These are phyloP conservation scores for Hemibagrus guttatus DNA, from an alignment of 2,797 vertebrate species.

Conservation along the genomic window DNA sequence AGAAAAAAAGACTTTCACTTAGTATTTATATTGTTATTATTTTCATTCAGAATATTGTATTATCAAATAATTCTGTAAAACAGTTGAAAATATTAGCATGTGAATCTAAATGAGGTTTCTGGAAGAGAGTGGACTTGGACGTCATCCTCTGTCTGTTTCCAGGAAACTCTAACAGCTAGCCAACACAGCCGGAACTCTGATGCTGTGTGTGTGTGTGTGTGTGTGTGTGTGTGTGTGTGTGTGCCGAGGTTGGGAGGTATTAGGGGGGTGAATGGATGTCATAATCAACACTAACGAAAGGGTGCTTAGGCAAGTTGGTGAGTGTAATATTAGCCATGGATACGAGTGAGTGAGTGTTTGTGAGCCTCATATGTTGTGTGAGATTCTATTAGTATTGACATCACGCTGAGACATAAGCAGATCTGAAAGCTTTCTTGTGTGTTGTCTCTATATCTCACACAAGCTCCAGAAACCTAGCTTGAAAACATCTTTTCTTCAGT, in stretches of 20 bases:
- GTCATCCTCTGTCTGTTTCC: constrained; percentile 69
- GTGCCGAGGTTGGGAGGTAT: too few species aligned
- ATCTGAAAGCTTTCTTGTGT: constrained; percentile 13
- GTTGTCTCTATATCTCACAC: neutral
- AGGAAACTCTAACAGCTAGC: constrained; percentile 32
- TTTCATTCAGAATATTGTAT: neutral
- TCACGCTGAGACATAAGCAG: constrained; percentile 54
- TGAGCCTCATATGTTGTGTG: constrained; percentile 63
- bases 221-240: constrained; percentile 30
- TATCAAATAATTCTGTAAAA: neutral
- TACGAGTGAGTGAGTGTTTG: neutral
- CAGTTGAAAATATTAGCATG: neutral
- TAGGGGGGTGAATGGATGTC: neutral
- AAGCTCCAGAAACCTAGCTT: neutral
- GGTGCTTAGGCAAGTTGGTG: neutral
- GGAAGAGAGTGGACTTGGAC: constrained; percentile 63
- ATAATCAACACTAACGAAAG: constrained; percentile 14
- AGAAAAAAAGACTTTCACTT: neutral
- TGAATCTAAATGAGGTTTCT: constrained; percentile 9
- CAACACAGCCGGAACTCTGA: constrained; percentile 34
- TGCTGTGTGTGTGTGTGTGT: constrained; percentile 41
- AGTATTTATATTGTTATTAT: neutral
- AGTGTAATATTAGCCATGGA: constrained; percentile 8
- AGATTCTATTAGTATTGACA: constrained; percentile 76
- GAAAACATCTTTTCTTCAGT: constrained; percentile 1